Base-by-base conservation (phyloP, 2,888 invertebrate species). In the Aphodius granarius region DNA sequence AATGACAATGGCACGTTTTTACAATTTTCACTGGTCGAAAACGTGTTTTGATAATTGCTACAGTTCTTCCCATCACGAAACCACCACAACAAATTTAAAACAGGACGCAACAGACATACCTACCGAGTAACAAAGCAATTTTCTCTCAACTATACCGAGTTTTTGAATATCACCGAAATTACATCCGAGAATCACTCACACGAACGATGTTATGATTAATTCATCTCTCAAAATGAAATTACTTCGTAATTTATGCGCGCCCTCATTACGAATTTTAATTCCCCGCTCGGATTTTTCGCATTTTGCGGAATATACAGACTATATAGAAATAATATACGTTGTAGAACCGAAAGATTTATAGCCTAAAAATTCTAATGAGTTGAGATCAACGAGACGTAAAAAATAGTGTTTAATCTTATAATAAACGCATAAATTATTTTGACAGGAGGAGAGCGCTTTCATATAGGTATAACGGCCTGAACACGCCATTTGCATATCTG, bases 301-400 rank as follows among this genome's bases (percentile, higher is more conserved):
- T 19, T 65, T 18, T 15, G 19, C 68, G n/a, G 21, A 68, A 68
- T 68, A 43, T 43, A 43, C 9, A 13, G 13, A 43, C 9, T 73
- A 22, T 22, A 64, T 9, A 16, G 16, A 18, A 72, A 43, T n/a
- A 66, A 13, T 43, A 13, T 43, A 9, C 43, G 43, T 13, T 43
- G 43, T 43, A 13, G 43, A n/a, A n/a, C n/a, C n/a, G n/a, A 63
- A 64, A 75, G 75, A 77, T 77, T 77, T 75, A 77, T 71, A n/a
- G 72, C 63, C 18, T 73, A 66, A 72, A 73, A 75, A 75, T 73
- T 71, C 43, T 70, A 77, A 75, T 75, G 18, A 73, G 20, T 17
- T 71, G 71, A 13, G 68, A 73, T 20, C 73, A 77, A 75, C 77
- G 75, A 74, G 68, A 73, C 75, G 77, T 77, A 72, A 73, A 77